Evolutionary conservation across 2,797 vertebrate species (phyloP).

Genomic region (Lates japonicus): DNA sequence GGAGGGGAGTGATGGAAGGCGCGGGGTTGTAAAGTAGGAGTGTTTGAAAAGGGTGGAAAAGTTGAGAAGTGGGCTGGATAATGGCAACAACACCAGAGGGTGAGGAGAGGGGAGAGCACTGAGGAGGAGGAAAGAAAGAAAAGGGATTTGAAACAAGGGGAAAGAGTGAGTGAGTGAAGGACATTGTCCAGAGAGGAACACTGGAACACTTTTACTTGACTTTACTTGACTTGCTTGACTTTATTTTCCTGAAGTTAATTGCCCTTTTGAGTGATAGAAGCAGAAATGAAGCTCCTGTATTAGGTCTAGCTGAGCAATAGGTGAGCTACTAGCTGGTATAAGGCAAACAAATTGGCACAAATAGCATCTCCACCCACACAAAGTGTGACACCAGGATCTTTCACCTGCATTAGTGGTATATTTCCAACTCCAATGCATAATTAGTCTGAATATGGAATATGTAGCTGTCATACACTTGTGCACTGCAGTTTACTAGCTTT

Average conservation of each 20-base stretch:
- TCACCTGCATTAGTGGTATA: neutral
- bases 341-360: conserved; percentile 30
- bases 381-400: conserved; percentile 10
- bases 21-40: conserved; percentile 17
- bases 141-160: conserved; percentile 22
- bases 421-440: conserved; percentile 31
- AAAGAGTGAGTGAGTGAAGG: conserved; percentile 10
- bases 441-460: conserved; percentile 19
- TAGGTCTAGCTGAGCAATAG: conserved; percentile 5
- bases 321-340: conserved; percentile 16
- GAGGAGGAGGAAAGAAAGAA: conserved; percentile 1
- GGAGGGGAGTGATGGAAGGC: conserved; percentile 44
- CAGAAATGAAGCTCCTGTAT: conserved; percentile 14
- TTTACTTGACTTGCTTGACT: conserved; percentile 8
- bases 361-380: conserved; percentile 20
- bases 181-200: neutral
- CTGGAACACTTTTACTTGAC: conserved; percentile 16
- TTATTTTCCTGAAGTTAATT: neutral
- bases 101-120: conserved; percentile 9
- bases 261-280: conserved; percentile 1
- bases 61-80: conserved; percentile 43
- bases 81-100: conserved; percentile 34
- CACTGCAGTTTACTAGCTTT: conserved; percentile 10
- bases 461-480: conserved; percentile 40
- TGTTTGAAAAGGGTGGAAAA: conserved; percentile 48